These are phyloP conservation scores for Phallusia fumigata DNA, from an alignment of 23 tunicate genomes.

Conservation along the genomic window DNA sequence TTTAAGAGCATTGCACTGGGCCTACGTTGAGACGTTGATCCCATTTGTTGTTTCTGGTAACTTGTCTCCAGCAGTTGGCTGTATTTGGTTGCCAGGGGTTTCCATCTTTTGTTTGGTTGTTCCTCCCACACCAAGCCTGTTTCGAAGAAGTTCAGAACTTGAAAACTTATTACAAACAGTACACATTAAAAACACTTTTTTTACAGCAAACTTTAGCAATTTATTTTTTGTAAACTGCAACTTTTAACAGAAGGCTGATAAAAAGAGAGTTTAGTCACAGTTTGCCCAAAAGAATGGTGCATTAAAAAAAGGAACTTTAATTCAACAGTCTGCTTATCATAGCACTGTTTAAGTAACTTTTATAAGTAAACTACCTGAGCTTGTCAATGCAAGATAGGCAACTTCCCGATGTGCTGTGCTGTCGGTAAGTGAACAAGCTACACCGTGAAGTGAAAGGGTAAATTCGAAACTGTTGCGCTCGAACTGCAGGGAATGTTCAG, in stretches of 20 bases:
- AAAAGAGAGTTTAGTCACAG: too few species aligned
- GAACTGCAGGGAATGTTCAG: conserved; percentile 42
- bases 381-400: conserved; percentile 66
- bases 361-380: conserved; percentile 61
- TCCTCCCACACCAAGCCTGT: conserved; percentile 81
- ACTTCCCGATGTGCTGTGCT: conserved; percentile 65
- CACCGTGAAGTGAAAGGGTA: conserved; percentile 52
- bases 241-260: too few species aligned
- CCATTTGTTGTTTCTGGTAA: conserved; percentile 49
- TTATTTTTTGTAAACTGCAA: too few species aligned
- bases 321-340: background rate
- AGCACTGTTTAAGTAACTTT: background rate
- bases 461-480: conserved; percentile 60
- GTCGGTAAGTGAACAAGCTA: conserved; percentile 70
- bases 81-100: conserved; percentile 57
- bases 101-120: conserved; percentile 78
- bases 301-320: background rate
- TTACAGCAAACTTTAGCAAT: too few species aligned
- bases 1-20: too few species aligned
- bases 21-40: conserved; percentile 15
- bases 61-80: conserved; percentile 51
- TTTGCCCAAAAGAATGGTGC: too few species aligned
- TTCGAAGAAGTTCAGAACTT: too few species aligned
- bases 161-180: too few species aligned
- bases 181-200: too few species aligned